A percentile compares a stretch with the other conserved stretches of the same genome.
phyloP scores from a whole-genome alignment of 2,888 invertebrate species.

The Lithophane socia region DNA sequence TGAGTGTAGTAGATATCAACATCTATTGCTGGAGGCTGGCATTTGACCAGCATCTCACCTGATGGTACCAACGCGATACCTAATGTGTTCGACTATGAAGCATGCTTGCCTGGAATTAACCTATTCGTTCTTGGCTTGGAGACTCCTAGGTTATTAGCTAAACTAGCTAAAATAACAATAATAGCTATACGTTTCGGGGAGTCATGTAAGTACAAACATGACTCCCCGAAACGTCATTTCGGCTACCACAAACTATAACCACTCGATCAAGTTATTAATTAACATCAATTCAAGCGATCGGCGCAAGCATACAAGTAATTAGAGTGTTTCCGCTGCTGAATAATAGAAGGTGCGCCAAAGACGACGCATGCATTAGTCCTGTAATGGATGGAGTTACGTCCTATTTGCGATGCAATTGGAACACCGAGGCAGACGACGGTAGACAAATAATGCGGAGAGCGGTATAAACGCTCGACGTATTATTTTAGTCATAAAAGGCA shows the following conservation, averaged over 20 bases:
- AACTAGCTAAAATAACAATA: neutral
- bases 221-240: neutral
- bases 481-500: neutral
- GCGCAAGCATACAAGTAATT: constrained; percentile 69
- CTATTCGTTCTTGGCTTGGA: neutral
- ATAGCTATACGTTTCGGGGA: neutral
- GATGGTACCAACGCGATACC: neutral
- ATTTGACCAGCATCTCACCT: neutral
- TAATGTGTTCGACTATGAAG: neutral
- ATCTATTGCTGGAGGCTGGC: neutral
- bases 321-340: constrained; percentile 78
- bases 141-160: neutral
- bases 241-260: constrained; percentile 3
- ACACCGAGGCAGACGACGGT: constrained; percentile 33
- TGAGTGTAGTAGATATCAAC: neutral
- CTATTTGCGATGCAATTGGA: constrained; percentile 79
- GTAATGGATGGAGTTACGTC: constrained; percentile 73
- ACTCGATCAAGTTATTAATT: constrained; percentile 46
- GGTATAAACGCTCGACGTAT: neutral
- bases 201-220: neutral
- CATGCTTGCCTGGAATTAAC: neutral
- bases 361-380: constrained; percentile 75
- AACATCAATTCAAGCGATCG: constrained; percentile 50
- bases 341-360: constrained; percentile 82
- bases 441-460: constrained; percentile 36